Conservation (phyloP, 2,888 invertebrate species). For the Rhagonycha lutea region DNA sequence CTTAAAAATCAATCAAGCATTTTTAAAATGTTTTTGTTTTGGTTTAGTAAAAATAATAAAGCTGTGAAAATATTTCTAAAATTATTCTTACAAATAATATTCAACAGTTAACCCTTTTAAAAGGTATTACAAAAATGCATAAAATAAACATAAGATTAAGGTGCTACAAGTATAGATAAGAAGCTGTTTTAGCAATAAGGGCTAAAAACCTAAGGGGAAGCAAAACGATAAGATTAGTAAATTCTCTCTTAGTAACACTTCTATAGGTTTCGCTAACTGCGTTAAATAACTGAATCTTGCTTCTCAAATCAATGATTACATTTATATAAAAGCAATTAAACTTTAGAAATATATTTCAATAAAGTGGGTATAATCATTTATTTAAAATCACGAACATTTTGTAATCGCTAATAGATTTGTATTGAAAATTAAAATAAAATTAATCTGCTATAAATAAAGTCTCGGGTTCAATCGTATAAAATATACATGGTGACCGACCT, state of each 20-base stretch:
- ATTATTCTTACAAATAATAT: background rate
- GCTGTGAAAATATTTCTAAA: background rate
- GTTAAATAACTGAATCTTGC: constrained; percentile 2
- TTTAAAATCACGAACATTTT: constrained; percentile 2
- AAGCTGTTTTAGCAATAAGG: constrained; percentile 2
- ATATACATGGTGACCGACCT: no score
- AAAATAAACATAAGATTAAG: background rate
- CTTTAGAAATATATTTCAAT: constrained; percentile 5
- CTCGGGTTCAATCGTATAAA: background rate
- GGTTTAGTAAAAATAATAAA: background rate
- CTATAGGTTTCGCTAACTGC: constrained; percentile 2
- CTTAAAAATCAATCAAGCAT: background rate
- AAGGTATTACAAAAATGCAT: background rate
- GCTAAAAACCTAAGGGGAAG: background rate
- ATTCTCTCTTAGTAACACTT: constrained; percentile 1
- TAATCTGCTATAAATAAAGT: background rate
- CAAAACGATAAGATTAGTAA: constrained; percentile 3
- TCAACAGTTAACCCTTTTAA: background rate
- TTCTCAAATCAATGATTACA: constrained; percentile 1
- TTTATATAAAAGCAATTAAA: constrained; percentile 5
- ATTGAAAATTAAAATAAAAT: constrained; percentile 12
- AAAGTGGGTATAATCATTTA: background rate
- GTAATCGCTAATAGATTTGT: constrained; percentile 1
- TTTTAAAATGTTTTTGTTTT: background rate
- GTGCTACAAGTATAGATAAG: background rate